A percentile compares a stretch with the other conserved stretches of the same genome.
Conservation (phyloP, 2,888 invertebrate genomes). For the Atherix ibis region DNA sequence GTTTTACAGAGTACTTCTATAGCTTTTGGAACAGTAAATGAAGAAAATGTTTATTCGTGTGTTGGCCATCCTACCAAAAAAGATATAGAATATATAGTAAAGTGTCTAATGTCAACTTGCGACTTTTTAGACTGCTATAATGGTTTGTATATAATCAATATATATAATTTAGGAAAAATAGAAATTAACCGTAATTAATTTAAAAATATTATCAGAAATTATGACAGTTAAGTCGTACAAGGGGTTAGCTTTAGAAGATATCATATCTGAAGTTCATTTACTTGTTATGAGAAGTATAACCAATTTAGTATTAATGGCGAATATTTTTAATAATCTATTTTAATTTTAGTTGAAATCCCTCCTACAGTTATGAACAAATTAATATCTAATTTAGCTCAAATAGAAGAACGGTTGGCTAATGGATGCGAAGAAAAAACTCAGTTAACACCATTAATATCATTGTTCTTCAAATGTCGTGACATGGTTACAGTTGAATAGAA, state of each 20-base stretch:
- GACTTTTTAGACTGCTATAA: conserved; percentile 25
- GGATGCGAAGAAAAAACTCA: conserved; percentile 88
- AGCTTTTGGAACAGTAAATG: conserved; percentile 76
- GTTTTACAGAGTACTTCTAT: conserved; percentile 92
- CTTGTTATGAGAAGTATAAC: conserved; percentile 80
- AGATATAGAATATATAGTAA: conserved; percentile 77
- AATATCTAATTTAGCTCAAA: conserved; percentile 73
- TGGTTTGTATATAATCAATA: conserved; percentile 14
- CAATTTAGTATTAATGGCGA: no score
- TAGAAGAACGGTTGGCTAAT: conserved; percentile 69
- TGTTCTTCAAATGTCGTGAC: conserved; percentile 64
- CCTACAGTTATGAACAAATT: conserved; percentile 59
- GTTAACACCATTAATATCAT: conserved; percentile 73
- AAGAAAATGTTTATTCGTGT: conserved; percentile 84
- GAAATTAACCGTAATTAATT: neutral
- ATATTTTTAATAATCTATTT: neutral
- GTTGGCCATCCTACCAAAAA: conserved; percentile 87
- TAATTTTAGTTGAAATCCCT: conserved; percentile 64
- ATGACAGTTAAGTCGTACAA: conserved; percentile 72
- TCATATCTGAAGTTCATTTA: conserved; percentile 78
- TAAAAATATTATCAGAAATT: conserved; percentile 40
- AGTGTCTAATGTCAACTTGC: conserved; percentile 46
- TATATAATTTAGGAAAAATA: neutral
- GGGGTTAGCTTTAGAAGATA: conserved; percentile 85
- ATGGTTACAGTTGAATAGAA: conserved; percentile 24